phyloP scores from a whole-genome alignment of 2,797 vertebrate species.

The Martes flavigula region DNA sequence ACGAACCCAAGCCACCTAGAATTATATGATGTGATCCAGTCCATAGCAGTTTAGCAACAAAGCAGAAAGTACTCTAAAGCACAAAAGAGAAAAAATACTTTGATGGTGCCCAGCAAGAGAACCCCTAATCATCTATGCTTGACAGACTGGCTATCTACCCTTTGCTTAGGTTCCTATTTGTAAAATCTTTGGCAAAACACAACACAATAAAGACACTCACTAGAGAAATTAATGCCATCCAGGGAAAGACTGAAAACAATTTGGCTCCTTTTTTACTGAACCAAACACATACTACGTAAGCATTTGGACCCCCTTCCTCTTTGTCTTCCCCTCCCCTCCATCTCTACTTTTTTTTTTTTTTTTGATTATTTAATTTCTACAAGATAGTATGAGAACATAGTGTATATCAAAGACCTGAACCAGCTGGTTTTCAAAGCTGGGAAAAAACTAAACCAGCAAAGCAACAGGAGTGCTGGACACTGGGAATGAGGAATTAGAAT shows the following conservation, averaged over 20 bases:
- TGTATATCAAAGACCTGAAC: background rate
- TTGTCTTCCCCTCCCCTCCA: background rate
- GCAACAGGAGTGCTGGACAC: background rate
- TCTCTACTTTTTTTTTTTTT: background rate
- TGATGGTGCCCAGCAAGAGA: background rate
- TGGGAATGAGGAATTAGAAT: background rate
- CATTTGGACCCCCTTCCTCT: background rate
- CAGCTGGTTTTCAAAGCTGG: background rate
- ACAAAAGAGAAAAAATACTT: background rate
- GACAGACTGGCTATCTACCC: background rate
- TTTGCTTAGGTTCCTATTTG: conserved; percentile 6
- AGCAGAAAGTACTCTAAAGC: conserved; percentile 5
- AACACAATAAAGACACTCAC: background rate
- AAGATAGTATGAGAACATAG: background rate
- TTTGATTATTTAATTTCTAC: background rate
- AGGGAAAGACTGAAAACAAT: background rate
- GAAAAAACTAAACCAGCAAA: background rate
- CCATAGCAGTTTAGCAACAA: background rate
- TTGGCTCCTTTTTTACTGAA: background rate
- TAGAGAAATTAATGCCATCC: background rate
- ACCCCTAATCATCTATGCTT: background rate
- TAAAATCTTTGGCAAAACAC: background rate
- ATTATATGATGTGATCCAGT: background rate
- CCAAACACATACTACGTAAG: background rate
- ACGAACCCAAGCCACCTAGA: background rate